A percentile compares a stretch with the other conserved stretches of the same genome.
These are phyloP conservation scores for Heteromurus nitidus DNA, from an alignment of 2,888 invertebrate genomes.

Conservation along the genomic window DNA sequence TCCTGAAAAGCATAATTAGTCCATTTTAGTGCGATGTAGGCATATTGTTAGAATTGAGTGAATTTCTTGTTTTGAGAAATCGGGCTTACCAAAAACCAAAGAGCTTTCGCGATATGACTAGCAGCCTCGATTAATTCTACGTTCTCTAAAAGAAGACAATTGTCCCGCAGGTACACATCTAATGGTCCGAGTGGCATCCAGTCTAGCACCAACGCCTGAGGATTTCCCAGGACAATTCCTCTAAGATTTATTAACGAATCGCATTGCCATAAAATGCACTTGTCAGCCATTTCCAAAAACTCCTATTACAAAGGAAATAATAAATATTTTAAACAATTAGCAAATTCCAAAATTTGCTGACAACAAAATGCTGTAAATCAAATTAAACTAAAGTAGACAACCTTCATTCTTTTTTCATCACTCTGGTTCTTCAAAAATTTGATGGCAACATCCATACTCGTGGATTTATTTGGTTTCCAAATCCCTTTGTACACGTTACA, in stretches of 20 bases:
- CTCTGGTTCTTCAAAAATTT: conserved; percentile 85
- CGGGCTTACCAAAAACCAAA: conserved; percentile 86
- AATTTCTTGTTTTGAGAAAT: conserved; percentile 12
- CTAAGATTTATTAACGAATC: conserved; percentile 85
- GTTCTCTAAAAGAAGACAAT: conserved; percentile 74
- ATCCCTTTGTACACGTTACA: conserved; percentile 84
- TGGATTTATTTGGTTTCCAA: conserved; percentile 86
- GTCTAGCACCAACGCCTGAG: conserved; percentile 88
- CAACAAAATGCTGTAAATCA: not conserved
- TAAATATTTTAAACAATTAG: not conserved
- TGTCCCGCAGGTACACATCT: conserved; percentile 80
- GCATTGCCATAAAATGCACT: conserved; percentile 87
- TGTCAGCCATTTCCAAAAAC: conserved; percentile 85
- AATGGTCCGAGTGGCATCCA: conserved; percentile 86
- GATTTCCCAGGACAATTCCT: conserved; percentile 83
- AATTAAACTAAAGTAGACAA: too few relatives aligned
- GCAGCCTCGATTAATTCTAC: conserved; percentile 89
- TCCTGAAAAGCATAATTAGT: conserved; percentile 78
- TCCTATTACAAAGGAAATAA: conserved; percentile 73
- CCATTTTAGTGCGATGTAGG: not conserved
- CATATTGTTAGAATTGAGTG: conserved; percentile 2
- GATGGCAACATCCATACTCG: conserved; percentile 86
- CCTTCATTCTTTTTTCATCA: conserved; percentile 81
- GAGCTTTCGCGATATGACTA: conserved; percentile 86
- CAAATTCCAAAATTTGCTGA: conserved; percentile 1